Evolutionary conservation across 1,140 invertebrate species (phyloP), one percentile per base, ranked within the genome.

Genomic region (Panulirus ornatus): DNA sequence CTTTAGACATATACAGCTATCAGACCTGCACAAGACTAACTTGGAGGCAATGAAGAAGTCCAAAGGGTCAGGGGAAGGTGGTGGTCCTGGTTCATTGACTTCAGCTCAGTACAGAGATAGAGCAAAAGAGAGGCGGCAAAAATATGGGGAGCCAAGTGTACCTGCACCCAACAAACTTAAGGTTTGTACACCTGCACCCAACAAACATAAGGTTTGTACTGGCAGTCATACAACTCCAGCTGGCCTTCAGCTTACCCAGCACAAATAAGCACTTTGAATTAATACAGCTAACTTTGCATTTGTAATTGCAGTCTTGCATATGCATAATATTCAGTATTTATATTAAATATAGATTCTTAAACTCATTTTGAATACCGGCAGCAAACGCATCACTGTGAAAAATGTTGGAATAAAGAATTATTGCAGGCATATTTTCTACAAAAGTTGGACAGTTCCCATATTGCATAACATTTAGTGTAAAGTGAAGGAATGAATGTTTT

Each of bases 11-110:
- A 96, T 97, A 84, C 97, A 98, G 91, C 94, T 99, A 89, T 99
- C 99, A 2, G 97, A 99, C 91, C 95, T 99, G 51, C 99, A 99
- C 93, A 99, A 99, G 93, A 97, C 98, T 93, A 99, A 99, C 94
- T 93, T 99, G 38, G 96, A 96, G 92, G 95, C 95, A 84, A 96
- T 94, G 94, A 96, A 95, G 94, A 95, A 92, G 94, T 94, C 0
- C 93, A 94, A 92, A 95, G 95, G 44, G 94, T 95, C 94, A 95
- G 94, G 91, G 95, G 93, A 84, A 93, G 94, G 73, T 93, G 91
- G 94, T 94, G 94, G 82, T 71, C 30, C 40, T 27, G 89, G 63
- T 51, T 90, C 79, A 30, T 71, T 84, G n/a, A 58, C 91, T 91
- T 79, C 93, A 92, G 92, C 93, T 90, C 96, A 96, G 88, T 98